Evolutionary conservation across 2,113 vertebrate species (phyloP).

Genomic region (Calidris pugnax): DNA sequence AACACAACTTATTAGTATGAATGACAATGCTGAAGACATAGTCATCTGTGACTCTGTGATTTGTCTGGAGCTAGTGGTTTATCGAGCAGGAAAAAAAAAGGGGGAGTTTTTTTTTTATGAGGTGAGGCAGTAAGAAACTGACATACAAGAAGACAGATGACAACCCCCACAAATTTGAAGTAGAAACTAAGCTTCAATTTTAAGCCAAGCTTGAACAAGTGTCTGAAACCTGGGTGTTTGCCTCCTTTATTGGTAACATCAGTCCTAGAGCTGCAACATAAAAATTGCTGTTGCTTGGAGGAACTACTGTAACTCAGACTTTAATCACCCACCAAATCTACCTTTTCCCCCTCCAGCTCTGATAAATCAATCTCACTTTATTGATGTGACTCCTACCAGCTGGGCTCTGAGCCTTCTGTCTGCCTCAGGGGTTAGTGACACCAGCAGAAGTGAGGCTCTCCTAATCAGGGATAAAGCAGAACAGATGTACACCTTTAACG

Average conservation of each 20-base stretch:
- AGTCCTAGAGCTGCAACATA: not conserved
- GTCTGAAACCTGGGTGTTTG: not conserved
- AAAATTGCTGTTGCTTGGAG: not conserved
- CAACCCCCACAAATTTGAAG: not conserved
- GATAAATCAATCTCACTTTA: not conserved
- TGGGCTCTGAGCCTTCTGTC: not conserved
- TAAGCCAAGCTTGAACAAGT: not conserved
- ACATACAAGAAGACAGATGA: not conserved
- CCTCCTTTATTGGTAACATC: not conserved
- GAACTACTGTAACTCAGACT: not conserved
- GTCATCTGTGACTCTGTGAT: too few relatives aligned
- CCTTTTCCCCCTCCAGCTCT: not conserved
- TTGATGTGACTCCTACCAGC: not conserved
- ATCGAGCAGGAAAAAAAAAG: not conserved
- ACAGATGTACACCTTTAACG: not conserved
- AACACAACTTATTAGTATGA: not conserved
- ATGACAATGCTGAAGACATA: not conserved
- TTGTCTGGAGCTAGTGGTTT: not conserved
- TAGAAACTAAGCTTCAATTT: not conserved
- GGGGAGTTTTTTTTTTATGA: not conserved
- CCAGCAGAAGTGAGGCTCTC: not conserved
- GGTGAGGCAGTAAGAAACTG: not conserved
- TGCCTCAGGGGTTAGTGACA: not conserved
- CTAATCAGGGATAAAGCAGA: not conserved
- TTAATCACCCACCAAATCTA: not conserved